These are phyloP conservation scores for Adelosebastes latens DNA, from an alignment of 2,797 vertebrate genomes.

Conservation along the genomic window DNA sequence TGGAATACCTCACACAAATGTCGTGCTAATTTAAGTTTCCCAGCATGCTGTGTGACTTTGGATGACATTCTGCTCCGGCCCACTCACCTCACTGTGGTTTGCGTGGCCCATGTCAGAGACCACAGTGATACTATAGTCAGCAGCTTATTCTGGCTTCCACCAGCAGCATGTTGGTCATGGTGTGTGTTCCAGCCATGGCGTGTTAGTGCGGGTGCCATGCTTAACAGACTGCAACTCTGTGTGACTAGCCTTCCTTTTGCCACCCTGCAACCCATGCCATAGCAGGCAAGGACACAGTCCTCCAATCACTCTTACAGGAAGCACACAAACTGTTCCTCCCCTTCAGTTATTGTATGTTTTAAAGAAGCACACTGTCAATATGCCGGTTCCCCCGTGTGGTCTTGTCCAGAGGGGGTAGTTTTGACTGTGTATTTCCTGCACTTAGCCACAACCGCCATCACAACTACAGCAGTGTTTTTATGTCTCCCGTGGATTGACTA, in stretches of 20 bases:
- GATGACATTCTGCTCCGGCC: slow-evolving; percentile 68
- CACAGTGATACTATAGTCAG: slow-evolving; percentile 67
- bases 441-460: neutral
- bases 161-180: slow-evolving; percentile 66
- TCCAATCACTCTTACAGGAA: neutral
- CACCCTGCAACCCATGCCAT: slow-evolving; percentile 31
- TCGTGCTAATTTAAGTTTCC: slow-evolving; percentile 52
- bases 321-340: neutral
- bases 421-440: neutral
- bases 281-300: slow-evolving; percentile 27
- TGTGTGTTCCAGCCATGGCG: slow-evolving; percentile 64
- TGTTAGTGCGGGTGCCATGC: slow-evolving; percentile 65
- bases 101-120: slow-evolving; percentile 52
- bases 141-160: slow-evolving; percentile 69
- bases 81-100: slow-evolving; percentile 64
- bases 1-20: slow-evolving; percentile 46
- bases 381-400: neutral
- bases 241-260: slow-evolving; percentile 63
- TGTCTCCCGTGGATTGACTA: slow-evolving; percentile 7
- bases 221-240: slow-evolving; percentile 77
- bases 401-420: neutral
- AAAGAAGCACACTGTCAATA: neutral
- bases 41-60: slow-evolving; percentile 70
- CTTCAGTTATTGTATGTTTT: neutral
- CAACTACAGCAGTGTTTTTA: neutral